Base-by-base conservation (phyloP, 2,797 vertebrate genomes). In the Steatocranus sp. region DNA sequence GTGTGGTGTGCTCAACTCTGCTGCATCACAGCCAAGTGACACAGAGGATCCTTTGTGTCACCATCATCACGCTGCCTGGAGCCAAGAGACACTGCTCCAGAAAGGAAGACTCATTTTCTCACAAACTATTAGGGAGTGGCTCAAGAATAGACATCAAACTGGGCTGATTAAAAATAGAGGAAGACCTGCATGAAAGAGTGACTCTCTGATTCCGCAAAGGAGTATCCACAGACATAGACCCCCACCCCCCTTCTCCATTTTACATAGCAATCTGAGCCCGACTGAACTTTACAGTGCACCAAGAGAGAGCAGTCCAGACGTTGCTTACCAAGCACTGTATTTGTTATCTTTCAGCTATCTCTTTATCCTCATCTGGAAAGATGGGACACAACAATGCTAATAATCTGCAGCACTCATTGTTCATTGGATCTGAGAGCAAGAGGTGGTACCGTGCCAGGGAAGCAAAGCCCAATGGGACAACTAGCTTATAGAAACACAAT, bases 141-240 rank as follows among this genome's bases (percentile, higher is more conserved):
- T 94, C 90, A 87, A 92, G 94, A 95, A 95, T 95, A 96, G 95
- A 95, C 88, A 91, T 89, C 84, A 88, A 95, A 96, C 88, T 94
- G 93, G 93, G 93, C 87, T 94, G 87, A 93, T 93, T 95, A 96
- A 95, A 95, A 94, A 95, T 95, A 95, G 94, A 92, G 89, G 75
- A 82, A 58, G 79, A 76, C 41, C 81, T 84, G 73, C 49, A 75
- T 73, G 50, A 89, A 91, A 78, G 88, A 90, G 84, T 83, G 83
- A 83, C 85, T 89, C 38, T 88, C 84, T 88, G 82, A 91, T 85
- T 81, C 56, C 81, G 80, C 20, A 77, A 58, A 70, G 11, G 49
- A 78, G 17, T 30, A 68, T 20, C 30, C 51, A 63, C 34, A 30
- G 8, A 76, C 49, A 43, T 6, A 79, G 32, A 5, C 6, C n/a